A percentile compares a stretch with the other conserved stretches of the same genome.
These are phyloP conservation scores for Planiliza haematocheilus DNA, from an alignment of 2,113 vertebrate genomes.

Conservation along the genomic window DNA sequence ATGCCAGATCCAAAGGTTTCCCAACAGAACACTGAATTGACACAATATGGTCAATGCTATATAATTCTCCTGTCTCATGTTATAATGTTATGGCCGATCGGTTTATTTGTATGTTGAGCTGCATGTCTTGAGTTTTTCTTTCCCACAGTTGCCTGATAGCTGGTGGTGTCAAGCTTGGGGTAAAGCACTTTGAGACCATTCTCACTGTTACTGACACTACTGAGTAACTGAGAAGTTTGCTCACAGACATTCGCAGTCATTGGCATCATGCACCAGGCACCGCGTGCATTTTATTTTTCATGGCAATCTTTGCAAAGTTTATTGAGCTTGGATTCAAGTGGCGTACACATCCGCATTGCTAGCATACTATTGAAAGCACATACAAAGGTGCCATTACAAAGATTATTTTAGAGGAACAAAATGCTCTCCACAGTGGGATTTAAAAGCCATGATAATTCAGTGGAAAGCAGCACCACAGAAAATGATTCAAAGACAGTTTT, in stretches of 20 bases:
- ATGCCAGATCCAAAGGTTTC: too few relatives aligned
- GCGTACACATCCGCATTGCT: not conserved
- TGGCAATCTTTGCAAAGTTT: not conserved
- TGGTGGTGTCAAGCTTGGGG: too few relatives aligned
- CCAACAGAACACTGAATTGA: too few relatives aligned
- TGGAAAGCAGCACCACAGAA: slow-evolving; percentile 31
- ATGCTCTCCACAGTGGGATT: slow-evolving; percentile 22
- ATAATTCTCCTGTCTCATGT: too few relatives aligned
- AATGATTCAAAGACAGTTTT: slow-evolving; percentile 7
- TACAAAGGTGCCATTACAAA: too few relatives aligned
- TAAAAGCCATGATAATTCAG: slow-evolving; percentile 46
- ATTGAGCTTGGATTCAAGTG: slow-evolving; percentile 2
- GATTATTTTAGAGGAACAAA: slow-evolving; percentile 24
- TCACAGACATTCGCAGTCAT: not conserved
- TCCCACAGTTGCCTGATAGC: too few relatives aligned
- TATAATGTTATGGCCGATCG: too few relatives aligned
- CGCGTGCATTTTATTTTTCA: not conserved
- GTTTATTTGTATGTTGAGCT: too few relatives aligned
- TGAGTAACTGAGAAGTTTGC: not conserved
- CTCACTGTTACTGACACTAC: too few relatives aligned
- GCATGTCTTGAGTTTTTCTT: too few relatives aligned
- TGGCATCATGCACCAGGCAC: not conserved
- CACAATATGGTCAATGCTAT: too few relatives aligned
- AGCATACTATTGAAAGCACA: not conserved
- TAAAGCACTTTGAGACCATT: too few relatives aligned